Percentiles rank a stretch among this genome's conserved stretches.
Conservation (phyloP, 2,113 vertebrate genomes). For the Bucco capensis region DNA sequence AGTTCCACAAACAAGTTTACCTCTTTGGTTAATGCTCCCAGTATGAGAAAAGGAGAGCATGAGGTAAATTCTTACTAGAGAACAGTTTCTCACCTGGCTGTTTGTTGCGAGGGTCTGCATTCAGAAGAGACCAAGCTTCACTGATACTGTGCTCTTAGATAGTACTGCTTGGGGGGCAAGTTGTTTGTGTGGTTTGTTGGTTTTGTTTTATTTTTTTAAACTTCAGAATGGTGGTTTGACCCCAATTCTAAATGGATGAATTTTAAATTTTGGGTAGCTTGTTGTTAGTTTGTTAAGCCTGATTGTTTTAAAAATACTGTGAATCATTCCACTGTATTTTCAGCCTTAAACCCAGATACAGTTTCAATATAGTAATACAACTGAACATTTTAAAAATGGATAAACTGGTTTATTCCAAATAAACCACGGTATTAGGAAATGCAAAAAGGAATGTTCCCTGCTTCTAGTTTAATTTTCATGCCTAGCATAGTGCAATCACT, state of each 20-base stretch:
- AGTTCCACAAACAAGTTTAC: not conserved
- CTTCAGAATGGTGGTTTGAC: not conserved
- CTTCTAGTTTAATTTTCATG: slow-evolving; percentile 10
- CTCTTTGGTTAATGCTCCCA: not conserved
- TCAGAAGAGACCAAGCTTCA: not conserved
- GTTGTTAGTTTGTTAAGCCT: not conserved
- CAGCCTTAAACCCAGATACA: not conserved
- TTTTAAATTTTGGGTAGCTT: not conserved
- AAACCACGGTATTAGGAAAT: not conserved
- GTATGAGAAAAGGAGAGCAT: not conserved
- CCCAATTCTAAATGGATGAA: not conserved
- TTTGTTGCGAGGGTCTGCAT: rapidly evolving
- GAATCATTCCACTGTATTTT: not conserved
- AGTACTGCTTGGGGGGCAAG: rapidly evolving
- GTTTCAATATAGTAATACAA: not conserved
- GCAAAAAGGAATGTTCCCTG: not conserved
- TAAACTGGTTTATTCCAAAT: not conserved
- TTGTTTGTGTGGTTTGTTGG: not conserved
- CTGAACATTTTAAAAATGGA: not conserved
- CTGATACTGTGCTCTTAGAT: not conserved
- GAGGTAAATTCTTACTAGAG: not conserved
- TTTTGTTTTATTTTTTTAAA: not conserved
- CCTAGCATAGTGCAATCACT: not conserved
- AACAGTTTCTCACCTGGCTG: not conserved
- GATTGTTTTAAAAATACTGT: not conserved